A percentile compares a stretch with the other conserved stretches of the same genome.
Evolutionary conservation across 64 coral and sea anemone species (phyloP).

Genomic region (Stichodactyla helianthus): DNA sequence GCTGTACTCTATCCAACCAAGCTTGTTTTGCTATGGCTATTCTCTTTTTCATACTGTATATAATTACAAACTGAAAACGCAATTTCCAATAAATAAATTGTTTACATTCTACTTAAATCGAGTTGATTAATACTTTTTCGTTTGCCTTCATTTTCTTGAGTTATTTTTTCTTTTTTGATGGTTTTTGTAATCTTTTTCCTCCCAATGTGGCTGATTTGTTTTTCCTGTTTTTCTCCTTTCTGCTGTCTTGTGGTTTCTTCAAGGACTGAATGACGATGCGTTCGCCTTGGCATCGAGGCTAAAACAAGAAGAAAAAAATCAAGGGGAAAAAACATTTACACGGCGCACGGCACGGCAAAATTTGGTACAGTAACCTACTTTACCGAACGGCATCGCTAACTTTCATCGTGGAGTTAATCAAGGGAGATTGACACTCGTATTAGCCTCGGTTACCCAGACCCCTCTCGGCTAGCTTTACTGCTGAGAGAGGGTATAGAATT

Average conservation of each 20-base stretch:
- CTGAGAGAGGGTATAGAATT: too few relatives aligned
- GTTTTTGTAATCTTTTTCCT: background rate
- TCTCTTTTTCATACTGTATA: background rate
- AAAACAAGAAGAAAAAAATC: background rate
- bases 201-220: background rate
- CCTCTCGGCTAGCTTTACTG: too few relatives aligned
- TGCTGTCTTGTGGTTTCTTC: background rate
- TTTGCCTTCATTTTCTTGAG: background rate
- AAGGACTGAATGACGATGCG: background rate
- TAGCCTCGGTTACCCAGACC: too few relatives aligned
- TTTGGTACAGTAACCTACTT: too few relatives aligned
- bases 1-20: background rate
- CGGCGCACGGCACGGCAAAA: too few relatives aligned
- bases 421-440: too few relatives aligned
- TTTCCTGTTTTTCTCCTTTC: background rate
- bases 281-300: conserved; percentile 31
- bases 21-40: too few relatives aligned
- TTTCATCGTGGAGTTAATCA: too few relatives aligned
- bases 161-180: conserved; percentile 11
- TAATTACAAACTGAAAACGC: background rate
- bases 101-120: background rate
- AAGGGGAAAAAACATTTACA: background rate
- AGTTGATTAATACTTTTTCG: background rate
- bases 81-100: background rate
- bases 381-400: too few relatives aligned